Percentiles rank a stretch among this genome's conserved stretches.
These are phyloP conservation scores for Coranthus polyacanthus DNA, from an alignment of 2,797 vertebrate species.

Conservation along the genomic window DNA sequence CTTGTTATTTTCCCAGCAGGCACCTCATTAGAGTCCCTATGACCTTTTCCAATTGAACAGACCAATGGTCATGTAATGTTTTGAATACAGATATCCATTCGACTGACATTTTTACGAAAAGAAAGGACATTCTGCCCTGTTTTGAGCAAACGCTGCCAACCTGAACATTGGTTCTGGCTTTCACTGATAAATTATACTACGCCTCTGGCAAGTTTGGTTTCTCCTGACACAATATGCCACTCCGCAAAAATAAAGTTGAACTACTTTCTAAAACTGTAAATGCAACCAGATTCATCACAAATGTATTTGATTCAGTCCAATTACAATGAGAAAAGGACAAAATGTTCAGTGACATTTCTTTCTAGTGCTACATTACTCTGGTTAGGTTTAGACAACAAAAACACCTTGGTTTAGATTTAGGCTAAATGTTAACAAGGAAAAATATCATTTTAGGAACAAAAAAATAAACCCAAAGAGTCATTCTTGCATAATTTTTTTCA, in stretches of 20 bases:
- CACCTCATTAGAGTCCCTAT: constrained; percentile 79
- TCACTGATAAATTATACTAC: constrained; percentile 36
- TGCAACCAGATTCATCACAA: not conserved
- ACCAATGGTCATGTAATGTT: constrained; percentile 58
- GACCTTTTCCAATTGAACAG: constrained; percentile 80
- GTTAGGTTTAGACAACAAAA: too few species aligned
- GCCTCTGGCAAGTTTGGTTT: constrained; percentile 27
- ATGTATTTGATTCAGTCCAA: not conserved
- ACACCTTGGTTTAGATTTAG: too few species aligned
- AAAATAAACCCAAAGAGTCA: too few species aligned
- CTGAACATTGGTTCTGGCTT: constrained; percentile 28
- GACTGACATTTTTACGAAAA: constrained; percentile 60
- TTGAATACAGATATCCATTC: constrained; percentile 78
- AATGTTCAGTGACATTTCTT: too few species aligned
- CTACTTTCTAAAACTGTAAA: constrained; percentile 2
- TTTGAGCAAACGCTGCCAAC: constrained; percentile 41
- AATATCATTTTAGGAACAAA: too few species aligned
- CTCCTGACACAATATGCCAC: constrained; percentile 12
- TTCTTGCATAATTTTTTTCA: too few species aligned
- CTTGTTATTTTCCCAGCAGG: constrained; percentile 81
- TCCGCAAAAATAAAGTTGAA: not conserved
- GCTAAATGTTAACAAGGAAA: too few species aligned
- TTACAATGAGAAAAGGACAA: too few species aligned
- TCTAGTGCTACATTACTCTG: too few species aligned
- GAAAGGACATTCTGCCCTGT: constrained; percentile 47